A percentile compares a stretch with the other conserved stretches of the same genome.
phyloP scores from a whole-genome alignment of 2,797 vertebrate genomes.

The Heliangelus exortis region DNA sequence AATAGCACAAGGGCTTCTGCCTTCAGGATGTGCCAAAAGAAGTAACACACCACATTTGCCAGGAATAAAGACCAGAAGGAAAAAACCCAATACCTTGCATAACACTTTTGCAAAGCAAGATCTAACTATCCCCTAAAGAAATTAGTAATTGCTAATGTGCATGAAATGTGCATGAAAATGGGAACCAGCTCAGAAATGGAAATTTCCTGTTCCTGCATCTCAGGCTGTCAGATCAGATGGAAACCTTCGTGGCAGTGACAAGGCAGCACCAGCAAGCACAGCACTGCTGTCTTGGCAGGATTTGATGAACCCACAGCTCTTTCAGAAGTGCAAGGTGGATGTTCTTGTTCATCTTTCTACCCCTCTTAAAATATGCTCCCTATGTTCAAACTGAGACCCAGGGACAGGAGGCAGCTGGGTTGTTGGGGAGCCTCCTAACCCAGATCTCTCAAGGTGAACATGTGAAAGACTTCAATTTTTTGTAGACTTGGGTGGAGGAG shows the following conservation, averaged over 20 bases:
- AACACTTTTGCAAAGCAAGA: not conserved
- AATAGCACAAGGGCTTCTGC: not conserved
- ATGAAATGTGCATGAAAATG: not conserved
- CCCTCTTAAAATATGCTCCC: conserved; percentile 28
- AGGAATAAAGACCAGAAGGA: not conserved
- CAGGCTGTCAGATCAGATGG: not conserved
- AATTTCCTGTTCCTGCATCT: not conserved
- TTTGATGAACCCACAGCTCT: conserved; percentile 22
- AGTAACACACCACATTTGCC: not conserved
- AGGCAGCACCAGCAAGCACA: not conserved
- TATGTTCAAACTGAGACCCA: conserved; percentile 8
- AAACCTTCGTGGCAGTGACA: conserved; percentile 6
- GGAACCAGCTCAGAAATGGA: not conserved
- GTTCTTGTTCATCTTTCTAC: conserved; percentile 24
- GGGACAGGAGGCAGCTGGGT: conserved; percentile 43
- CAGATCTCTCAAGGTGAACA: conserved; percentile 53
- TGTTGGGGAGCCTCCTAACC: conserved; percentile 47
- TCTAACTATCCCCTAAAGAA: not conserved
- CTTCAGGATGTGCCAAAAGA: not conserved
- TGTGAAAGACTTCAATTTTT: conserved; percentile 42
- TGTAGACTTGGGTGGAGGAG: not conserved
- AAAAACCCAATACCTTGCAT: not conserved
- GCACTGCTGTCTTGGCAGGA: not conserved
- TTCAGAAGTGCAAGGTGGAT: conserved; percentile 49
- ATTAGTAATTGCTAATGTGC: not conserved